Percentiles rank a stretch among this genome's conserved stretches.
These are phyloP conservation scores for Poeciliopsis paucimaculata DNA, from an alignment of 2,797 vertebrate genomes.

Conservation along the genomic window DNA sequence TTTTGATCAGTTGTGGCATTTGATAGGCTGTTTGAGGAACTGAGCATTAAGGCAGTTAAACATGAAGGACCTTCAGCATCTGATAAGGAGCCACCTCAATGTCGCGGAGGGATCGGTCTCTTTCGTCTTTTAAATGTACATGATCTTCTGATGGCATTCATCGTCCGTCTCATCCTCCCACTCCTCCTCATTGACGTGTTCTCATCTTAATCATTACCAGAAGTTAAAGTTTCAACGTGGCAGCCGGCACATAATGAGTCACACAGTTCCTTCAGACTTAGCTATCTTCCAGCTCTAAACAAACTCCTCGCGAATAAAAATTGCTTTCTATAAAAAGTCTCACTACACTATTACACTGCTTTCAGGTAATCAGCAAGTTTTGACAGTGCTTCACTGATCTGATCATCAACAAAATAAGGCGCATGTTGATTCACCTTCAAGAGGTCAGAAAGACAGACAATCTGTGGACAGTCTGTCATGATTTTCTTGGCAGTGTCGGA, in stretches of 20 bases:
- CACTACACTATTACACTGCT: background rate
- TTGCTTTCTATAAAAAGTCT: conserved; percentile 9
- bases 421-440: background rate
- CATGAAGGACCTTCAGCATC: conserved; percentile 64
- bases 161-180: conserved; percentile 59
- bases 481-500: background rate
- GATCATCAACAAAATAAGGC: background rate
- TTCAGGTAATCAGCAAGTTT: background rate
- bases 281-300: conserved; percentile 20
- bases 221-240: conserved; percentile 35
- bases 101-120: conserved; percentile 60
- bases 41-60: conserved; percentile 26
- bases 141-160: conserved; percentile 48
- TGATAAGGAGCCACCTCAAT: conserved; percentile 53
- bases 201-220: conserved; percentile 55
- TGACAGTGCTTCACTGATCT: background rate
- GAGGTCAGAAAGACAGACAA: background rate
- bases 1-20: conserved; percentile 56
- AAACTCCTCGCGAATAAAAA: background rate
- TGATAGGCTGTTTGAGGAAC: conserved; percentile 26
- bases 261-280: conserved; percentile 9
- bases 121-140: conserved; percentile 48
- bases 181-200: conserved; percentile 54
- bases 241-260: conserved; percentile 22
- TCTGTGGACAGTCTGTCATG: background rate